Evolutionary conservation across 1,140 invertebrate genomes (phyloP), one percentile per base, ranked within the genome.

Genomic region (Zaprionus tsacasi): DNA sequence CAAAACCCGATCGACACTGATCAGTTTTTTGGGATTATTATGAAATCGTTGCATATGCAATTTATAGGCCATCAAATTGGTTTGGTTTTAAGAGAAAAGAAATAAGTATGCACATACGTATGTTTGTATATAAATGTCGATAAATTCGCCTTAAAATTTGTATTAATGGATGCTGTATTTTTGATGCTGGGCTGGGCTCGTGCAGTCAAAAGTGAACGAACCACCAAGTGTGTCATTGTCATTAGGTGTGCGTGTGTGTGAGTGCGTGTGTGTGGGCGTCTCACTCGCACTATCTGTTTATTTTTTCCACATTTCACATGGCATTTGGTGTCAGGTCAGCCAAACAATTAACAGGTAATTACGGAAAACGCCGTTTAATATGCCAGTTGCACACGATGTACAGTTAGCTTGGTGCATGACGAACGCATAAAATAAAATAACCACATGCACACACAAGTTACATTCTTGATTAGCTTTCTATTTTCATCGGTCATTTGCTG

Each of bases 381-480:
- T 69, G 60, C 56, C 65, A 66, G 54, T 43, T 65, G 57, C 13
- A 52, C 64, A 70, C 59, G 50, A 21, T 55, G 72, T 67, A 70
- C 81, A 56, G 50, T 71, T 77, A 74, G 12, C 33, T 30, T 30
- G 40, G 33, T 76, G 73, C 81, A 80, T 82, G 72, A 56, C 35
- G 45, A 50, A 66, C 55, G 65, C 65, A 82, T 81, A 81, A 77
- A 17, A 61, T 63, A 77, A 60, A 80, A 77, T 52, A 77, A 57
- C 68, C 11, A 48, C 17, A 60, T 17, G 10, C n/a, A 11, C 57
- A 36, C 4, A 7, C 43, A 50, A 56, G 70, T 74, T 56, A 68
- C 76, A 70, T 78, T 82, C 79, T 70, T 60, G 58, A 17, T 57
- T 17, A 70, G 79, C 81, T 83, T 83, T 83, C 81, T 83, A 86